These are phyloP conservation scores for Pyralis farinalis DNA, from an alignment of 2,888 invertebrate genomes.

Conservation along the genomic window DNA sequence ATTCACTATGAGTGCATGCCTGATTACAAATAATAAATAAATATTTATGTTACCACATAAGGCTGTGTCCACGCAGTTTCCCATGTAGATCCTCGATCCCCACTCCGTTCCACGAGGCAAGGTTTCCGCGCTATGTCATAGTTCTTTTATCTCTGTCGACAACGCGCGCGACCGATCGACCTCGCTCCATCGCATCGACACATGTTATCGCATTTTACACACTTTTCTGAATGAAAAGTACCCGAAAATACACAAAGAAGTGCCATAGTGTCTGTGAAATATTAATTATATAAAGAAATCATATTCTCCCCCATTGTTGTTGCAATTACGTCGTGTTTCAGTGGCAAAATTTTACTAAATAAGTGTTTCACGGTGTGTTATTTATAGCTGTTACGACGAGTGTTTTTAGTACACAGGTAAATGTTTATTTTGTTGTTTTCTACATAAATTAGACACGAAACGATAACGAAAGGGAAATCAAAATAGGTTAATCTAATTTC, in stretches of 20 bases:
- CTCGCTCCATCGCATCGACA: constrained; percentile 23
- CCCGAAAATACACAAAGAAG: constrained; percentile 35
- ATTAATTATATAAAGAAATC: neutral
- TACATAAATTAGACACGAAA: no score
- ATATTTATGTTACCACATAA: constrained; percentile 27
- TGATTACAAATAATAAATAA: constrained; percentile 1
- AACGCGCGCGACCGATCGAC: constrained; percentile 56
- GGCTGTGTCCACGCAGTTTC: constrained; percentile 60
- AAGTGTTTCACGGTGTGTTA: constrained; percentile 26
- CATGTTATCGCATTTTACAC: constrained; percentile 36
- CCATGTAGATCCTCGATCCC: constrained; percentile 59
- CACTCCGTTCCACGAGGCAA: constrained; percentile 48
- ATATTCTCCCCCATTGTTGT: constrained; percentile 5
- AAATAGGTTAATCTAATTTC: no score
- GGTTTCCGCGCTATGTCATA: constrained; percentile 47
- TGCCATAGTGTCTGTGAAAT: constrained; percentile 17
- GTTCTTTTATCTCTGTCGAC: constrained; percentile 53
- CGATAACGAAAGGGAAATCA: no score
- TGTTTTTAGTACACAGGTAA: constrained; percentile 18
- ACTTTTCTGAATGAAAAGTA: constrained; percentile 76
- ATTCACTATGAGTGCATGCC: constrained; percentile 14
- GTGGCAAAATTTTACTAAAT: constrained; percentile 32
- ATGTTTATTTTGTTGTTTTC: constrained; percentile 8
- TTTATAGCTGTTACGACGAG: constrained; percentile 14
- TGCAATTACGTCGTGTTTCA: constrained; percentile 21